Conservation (phyloP, 2,113 vertebrate species). For the Ailuropoda melanoleuca region DNA sequence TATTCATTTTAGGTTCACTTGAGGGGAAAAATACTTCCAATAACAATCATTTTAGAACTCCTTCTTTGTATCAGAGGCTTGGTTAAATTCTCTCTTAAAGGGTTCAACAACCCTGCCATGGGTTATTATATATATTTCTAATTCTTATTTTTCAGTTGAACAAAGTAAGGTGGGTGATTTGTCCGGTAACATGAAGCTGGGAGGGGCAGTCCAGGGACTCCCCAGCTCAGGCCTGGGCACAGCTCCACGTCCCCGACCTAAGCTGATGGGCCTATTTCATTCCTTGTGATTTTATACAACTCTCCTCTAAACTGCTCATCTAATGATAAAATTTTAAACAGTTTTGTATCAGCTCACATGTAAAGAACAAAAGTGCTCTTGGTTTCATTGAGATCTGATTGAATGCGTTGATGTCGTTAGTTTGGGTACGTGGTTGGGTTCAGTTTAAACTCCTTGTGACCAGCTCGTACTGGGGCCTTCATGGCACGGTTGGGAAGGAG, state of each 20-base stretch:
- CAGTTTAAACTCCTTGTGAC: neutral
- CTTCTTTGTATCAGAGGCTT: neutral
- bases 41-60: neutral
- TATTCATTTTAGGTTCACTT: neutral
- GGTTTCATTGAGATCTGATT: neutral
- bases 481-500: neutral
- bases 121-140: neutral
- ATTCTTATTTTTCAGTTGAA: neutral
- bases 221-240: rapidly evolving
- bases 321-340: neutral
- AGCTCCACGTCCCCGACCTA: rapidly evolving
- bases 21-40: too few species aligned
- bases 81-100: neutral
- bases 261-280: neutral
- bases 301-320: neutral
- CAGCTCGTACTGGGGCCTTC: rapidly evolving
- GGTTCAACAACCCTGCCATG: rapidly evolving
- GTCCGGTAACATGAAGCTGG: rapidly evolving
- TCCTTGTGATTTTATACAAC: neutral
- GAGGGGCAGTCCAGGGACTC: neutral
- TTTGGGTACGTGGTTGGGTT: neutral
- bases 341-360: neutral
- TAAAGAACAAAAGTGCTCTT: neutral
- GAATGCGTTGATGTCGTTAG: rapidly evolving
- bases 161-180: neutral